phyloP scores from a whole-genome alignment of 2,797 vertebrate species.

The Coracias cyanogaster region DNA sequence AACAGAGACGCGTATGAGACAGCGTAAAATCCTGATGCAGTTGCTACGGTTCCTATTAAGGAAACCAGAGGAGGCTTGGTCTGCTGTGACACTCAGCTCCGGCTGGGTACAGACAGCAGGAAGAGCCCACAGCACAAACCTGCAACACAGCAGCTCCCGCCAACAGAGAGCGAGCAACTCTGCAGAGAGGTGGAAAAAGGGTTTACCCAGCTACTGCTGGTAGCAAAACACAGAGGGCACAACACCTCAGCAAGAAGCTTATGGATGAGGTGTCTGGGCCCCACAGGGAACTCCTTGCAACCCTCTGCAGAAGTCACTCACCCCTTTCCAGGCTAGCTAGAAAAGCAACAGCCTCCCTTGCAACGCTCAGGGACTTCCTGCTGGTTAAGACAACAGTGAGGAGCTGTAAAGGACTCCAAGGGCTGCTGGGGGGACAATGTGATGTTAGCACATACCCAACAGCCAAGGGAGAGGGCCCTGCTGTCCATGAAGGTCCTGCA shows the following conservation, averaged over 20 bases:
- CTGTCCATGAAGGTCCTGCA: neutral
- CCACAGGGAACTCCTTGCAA: neutral
- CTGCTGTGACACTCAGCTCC: neutral
- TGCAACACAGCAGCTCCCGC: neutral
- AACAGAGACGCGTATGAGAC: neutral
- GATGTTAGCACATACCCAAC: neutral
- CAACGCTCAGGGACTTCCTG: neutral
- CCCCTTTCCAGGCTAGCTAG: neutral
- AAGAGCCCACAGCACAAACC: neutral
- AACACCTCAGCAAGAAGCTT: neutral
- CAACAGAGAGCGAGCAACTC: neutral
- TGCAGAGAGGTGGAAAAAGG: neutral
- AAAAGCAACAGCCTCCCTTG: neutral
- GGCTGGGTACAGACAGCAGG: neutral
- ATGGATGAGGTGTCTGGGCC: neutral
- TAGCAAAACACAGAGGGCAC: neutral
- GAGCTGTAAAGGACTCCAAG: neutral
- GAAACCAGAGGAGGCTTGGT: neutral
- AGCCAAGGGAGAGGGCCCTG: neutral
- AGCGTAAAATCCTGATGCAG: neutral
- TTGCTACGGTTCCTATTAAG: neutral
- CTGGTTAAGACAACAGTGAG: rapidly evolving
- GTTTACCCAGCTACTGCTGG: neutral
- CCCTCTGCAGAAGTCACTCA: neutral
- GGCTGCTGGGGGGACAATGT: neutral